Percentiles rank a stretch among this genome's conserved stretches.
Conservation (phyloP, 2,888 invertebrate genomes). For the Thymelicus lineola region DNA sequence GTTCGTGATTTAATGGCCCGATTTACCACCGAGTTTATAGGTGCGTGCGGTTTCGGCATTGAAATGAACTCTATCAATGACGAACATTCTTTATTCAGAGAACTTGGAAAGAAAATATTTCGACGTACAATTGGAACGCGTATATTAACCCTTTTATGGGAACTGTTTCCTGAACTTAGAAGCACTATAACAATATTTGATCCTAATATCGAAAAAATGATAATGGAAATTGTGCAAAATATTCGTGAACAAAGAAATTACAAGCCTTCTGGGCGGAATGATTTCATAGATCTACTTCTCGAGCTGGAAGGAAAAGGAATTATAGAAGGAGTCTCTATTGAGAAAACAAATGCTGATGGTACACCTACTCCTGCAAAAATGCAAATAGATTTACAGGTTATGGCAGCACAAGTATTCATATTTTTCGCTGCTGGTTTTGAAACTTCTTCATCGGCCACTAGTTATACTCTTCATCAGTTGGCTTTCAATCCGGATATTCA, state of each 20-base stretch:
- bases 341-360: constrained; percentile 38
- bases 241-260: constrained; percentile 57
- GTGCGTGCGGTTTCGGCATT: constrained; percentile 60
- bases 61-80: constrained; percentile 8
- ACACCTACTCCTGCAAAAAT: constrained; percentile 37
- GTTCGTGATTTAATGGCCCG: constrained; percentile 52
- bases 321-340: constrained; percentile 45
- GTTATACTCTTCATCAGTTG: constrained; percentile 53
- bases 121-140: constrained; percentile 45
- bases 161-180: constrained; percentile 54
- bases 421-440: constrained; percentile 50
- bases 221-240: constrained; percentile 49
- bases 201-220: constrained; percentile 38
- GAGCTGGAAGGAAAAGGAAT: constrained; percentile 46
- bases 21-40: constrained; percentile 61
- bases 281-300: constrained; percentile 56
- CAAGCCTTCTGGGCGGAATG: constrained; percentile 47
- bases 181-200: constrained; percentile 28
- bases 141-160: constrained; percentile 41
- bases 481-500: constrained; percentile 59
- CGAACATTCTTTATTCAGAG: not conserved
- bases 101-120: constrained; percentile 46
- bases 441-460: constrained; percentile 49
- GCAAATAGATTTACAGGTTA: constrained; percentile 39
- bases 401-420: constrained; percentile 46